A percentile compares a stretch with the other conserved stretches of the same genome.
Conservation (phyloP, 2,797 vertebrate species). For the Ficedula albicollis region DNA sequence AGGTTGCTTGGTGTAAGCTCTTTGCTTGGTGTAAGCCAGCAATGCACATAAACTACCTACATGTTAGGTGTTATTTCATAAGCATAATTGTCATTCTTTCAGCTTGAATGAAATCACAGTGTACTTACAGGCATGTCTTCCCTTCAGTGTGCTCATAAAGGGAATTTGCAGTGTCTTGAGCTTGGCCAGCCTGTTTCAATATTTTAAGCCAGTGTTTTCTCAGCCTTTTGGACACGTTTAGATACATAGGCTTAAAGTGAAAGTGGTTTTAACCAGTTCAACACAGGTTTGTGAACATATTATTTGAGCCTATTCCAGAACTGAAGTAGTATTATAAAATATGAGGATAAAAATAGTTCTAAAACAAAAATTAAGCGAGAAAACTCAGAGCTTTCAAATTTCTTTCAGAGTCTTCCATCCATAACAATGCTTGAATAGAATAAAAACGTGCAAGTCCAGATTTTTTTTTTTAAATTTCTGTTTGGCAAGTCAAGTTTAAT, state of each 20-base stretch:
- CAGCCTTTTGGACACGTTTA: not conserved
- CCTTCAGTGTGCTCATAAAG: not conserved
- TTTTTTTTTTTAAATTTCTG: not conserved
- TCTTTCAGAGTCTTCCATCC: not conserved
- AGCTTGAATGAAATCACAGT: not conserved
- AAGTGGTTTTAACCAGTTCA: not conserved
- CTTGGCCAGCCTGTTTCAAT: not conserved
- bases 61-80: not conserved
- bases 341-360: not conserved
- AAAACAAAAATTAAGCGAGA: not conserved
- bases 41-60: not conserved
- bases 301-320: not conserved
- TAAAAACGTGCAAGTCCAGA: not conserved
- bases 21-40: not conserved
- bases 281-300: not conserved
- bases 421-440: not conserved
- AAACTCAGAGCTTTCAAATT: not conserved
- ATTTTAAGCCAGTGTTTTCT: not conserved
- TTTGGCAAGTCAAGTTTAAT: slow-evolving; percentile 18
- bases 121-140: not conserved
- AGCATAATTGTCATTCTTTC: not conserved
- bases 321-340: not conserved
- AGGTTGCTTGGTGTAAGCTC: not conserved
- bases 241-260: not conserved
- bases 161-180: not conserved